phyloP scores from a whole-genome alignment of 2,797 vertebrate genomes.

The Pangasius djambal region DNA sequence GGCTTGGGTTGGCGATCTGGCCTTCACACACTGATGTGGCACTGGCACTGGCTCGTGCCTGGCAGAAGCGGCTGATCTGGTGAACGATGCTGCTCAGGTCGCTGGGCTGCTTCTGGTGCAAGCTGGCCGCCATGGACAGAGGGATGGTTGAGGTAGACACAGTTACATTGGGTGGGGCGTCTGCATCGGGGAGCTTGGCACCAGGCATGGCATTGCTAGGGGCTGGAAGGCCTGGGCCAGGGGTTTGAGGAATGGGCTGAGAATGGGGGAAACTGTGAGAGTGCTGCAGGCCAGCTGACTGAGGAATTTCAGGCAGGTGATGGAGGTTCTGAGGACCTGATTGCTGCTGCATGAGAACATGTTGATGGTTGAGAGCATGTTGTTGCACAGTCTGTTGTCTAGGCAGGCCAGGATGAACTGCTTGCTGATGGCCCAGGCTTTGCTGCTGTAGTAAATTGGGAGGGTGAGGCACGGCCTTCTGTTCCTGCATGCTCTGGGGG shows the following conservation, averaged over 20 bases:
- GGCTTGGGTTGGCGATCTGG: slow-evolving; percentile 87
- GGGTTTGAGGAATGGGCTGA: slow-evolving; percentile 67
- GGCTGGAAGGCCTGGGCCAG: slow-evolving; percentile 57
- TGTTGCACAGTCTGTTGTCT: slow-evolving; percentile 63
- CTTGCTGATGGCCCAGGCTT: slow-evolving; percentile 60
- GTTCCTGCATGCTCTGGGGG: slow-evolving; percentile 67
- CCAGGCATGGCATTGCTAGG: slow-evolving; percentile 62
- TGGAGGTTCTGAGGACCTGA: slow-evolving; percentile 82
- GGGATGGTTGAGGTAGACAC: slow-evolving; percentile 91
- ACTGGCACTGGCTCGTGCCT: slow-evolving; percentile 84
- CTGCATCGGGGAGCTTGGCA: slow-evolving; percentile 73
- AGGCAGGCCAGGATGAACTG: slow-evolving; percentile 50
- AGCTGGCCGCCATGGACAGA: slow-evolving; percentile 83
- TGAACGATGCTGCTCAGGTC: slow-evolving; percentile 95
- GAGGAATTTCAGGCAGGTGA: slow-evolving; percentile 81
- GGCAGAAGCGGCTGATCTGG: slow-evolving; percentile 97
- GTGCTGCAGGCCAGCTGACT: slow-evolving; percentile 77
- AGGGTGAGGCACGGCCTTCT: slow-evolving; percentile 64
- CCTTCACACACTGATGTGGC: slow-evolving; percentile 82
- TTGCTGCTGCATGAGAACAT: slow-evolving; percentile 74
- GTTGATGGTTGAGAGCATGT: slow-evolving; percentile 73
- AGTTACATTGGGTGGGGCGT: slow-evolving; percentile 86
- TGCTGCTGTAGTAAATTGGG: slow-evolving; percentile 66
- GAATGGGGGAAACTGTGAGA: slow-evolving; percentile 72
- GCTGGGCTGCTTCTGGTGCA: slow-evolving; percentile 83